A percentile compares a stretch with the other conserved stretches of the same genome.
These are phyloP conservation scores for Camponotus vicinus DNA, from an alignment of 1,140 invertebrate genomes.

Conservation along the genomic window DNA sequence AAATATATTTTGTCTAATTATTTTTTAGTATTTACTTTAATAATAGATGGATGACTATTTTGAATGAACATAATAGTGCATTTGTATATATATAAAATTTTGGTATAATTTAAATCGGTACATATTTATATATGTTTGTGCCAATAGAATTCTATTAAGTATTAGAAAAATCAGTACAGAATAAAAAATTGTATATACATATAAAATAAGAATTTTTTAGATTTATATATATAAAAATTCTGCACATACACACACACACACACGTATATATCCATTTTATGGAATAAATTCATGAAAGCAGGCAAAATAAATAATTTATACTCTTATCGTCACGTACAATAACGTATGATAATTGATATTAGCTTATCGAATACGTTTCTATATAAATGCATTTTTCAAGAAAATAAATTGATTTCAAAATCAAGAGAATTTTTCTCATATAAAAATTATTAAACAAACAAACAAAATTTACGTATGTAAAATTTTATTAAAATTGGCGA, in stretches of 20 bases:
- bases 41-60: not conserved
- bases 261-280: too few species aligned
- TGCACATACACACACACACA: too few species aligned
- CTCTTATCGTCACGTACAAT: slow-evolving; percentile 19
- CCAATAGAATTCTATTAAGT: too few species aligned
- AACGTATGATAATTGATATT: not conserved
- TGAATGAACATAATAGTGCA: too few species aligned
- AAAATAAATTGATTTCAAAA: not conserved
- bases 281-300: not conserved
- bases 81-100: too few species aligned
- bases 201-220: not conserved
- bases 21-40: not conserved
- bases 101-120: too few species aligned
- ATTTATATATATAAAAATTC: not conserved
- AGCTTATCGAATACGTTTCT: not conserved
- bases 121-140: too few species aligned
- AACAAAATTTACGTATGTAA: not conserved
- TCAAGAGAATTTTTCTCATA: too few species aligned
- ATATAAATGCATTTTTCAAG: not conserved
- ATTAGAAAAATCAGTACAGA: too few species aligned
- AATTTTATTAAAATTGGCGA: not conserved
- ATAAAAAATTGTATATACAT: too few species aligned
- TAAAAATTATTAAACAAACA: not conserved
- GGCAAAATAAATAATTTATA: not conserved
- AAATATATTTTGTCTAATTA: too few species aligned